Percentiles rank a stretch among this genome's conserved stretches.
These are phyloP conservation scores for Oncorhynchus nerka DNA, from an alignment of 2,113 vertebrate genomes.

Conservation along the genomic window DNA sequence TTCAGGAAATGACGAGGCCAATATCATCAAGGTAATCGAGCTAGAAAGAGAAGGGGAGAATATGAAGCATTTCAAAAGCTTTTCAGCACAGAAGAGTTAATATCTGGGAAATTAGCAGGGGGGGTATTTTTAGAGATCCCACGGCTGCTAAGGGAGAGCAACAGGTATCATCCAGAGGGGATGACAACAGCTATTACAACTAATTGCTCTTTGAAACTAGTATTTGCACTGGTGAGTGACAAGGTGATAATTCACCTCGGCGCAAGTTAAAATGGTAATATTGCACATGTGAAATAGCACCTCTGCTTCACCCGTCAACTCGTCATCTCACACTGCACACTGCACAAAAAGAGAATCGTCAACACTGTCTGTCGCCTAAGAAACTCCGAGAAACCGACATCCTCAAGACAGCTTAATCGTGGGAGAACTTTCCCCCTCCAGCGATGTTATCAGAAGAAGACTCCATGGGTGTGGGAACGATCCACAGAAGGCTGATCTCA, in stretches of 20 bases:
- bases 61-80: conserved; percentile 58
- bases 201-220: conserved; percentile 89
- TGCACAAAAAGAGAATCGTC: conserved; percentile 61
- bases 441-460: conserved; percentile 46
- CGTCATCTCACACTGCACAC: conserved; percentile 71
- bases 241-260: conserved; percentile 92
- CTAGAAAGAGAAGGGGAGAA: conserved; percentile 43
- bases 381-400: conserved; percentile 23
- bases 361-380: conserved; percentile 51
- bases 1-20: conserved; percentile 67
- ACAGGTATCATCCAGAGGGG: conserved; percentile 84
- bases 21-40: conserved; percentile 58
- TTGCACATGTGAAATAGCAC: conserved; percentile 78
- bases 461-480: conserved; percentile 60
- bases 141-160: conserved; percentile 80
- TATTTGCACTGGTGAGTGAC: conserved; percentile 87
- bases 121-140: conserved; percentile 72
- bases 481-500: background rate
- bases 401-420: conserved; percentile 64
- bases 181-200: conserved; percentile 92
- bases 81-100: conserved; percentile 55
- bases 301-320: conserved; percentile 70
- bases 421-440: conserved; percentile 52
- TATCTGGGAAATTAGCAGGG: conserved; percentile 66
- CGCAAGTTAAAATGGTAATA: conserved; percentile 85